Conservation (phyloP, 2,888 invertebrate genomes). For the Choreutis nemorana region DNA sequence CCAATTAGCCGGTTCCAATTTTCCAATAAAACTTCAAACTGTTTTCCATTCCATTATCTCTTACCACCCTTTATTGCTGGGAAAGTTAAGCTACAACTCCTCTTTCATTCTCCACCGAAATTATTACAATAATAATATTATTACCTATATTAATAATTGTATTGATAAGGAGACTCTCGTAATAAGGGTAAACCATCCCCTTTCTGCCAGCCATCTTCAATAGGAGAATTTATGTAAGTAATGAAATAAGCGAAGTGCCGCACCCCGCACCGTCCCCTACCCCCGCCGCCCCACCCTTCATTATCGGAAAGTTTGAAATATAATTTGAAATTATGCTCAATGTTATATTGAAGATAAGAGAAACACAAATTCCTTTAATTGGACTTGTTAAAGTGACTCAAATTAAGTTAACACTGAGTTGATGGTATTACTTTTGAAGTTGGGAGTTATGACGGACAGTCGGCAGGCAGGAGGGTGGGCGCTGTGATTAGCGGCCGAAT, state of each 20-base stretch:
- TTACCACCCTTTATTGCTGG: slow-evolving; percentile 62
- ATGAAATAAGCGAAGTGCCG: slow-evolving; percentile 65
- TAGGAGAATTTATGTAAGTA: slow-evolving; percentile 68
- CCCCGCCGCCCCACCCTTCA: slow-evolving; percentile 54
- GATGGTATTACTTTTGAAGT: slow-evolving; percentile 66
- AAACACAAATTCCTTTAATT: slow-evolving; percentile 68
- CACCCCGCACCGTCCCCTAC: slow-evolving; percentile 22
- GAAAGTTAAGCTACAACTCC: slow-evolving; percentile 61
- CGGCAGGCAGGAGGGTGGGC: slow-evolving; percentile 36
- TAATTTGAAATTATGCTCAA: slow-evolving; percentile 68
- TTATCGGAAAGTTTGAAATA: slow-evolving; percentile 68
- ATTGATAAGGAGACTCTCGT: slow-evolving; percentile 68
- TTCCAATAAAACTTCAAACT: slow-evolving; percentile 67
- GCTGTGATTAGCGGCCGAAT: slow-evolving; percentile 47
- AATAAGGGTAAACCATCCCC: slow-evolving; percentile 67
- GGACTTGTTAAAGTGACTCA: slow-evolving; percentile 68
- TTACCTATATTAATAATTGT: slow-evolving; percentile 68
- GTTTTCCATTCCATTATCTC: slow-evolving; percentile 67
- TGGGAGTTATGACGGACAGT: slow-evolving; percentile 61
- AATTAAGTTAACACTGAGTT: slow-evolving; percentile 67
- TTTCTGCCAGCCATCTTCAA: slow-evolving; percentile 66
- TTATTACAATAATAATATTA: slow-evolving; percentile 68
- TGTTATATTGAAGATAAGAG: slow-evolving; percentile 68
- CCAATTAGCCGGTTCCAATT: slow-evolving; percentile 64
- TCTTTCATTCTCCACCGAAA: slow-evolving; percentile 51